Evolutionary conservation across 2,888 invertebrate genomes (phyloP), one percentile per base, ranked within the genome.

Genomic region (Eremobia ochroleuca): DNA sequence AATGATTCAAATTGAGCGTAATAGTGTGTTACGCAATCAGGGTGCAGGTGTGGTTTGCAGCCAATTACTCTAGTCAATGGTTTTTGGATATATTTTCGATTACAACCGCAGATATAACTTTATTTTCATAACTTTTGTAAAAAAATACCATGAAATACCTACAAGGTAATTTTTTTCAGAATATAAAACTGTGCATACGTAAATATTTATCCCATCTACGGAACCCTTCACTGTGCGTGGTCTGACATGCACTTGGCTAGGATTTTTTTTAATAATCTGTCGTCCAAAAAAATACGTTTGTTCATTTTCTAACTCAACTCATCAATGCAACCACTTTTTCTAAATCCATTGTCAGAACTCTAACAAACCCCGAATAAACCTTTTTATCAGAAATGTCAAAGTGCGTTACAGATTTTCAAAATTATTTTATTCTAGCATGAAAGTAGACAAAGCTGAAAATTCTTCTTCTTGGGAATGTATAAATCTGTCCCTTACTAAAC

Each of bases 331-430:
- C 9, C 18, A 31, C 8, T 34, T 28, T 59, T 40, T 8, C 21
- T 18, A 21, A 55, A 28, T 18, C 2, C 2, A 13, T 34, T 5
- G 21, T 18, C 31, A 31, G 6, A 66, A 76, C 43, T 34, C 0
- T 25, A 65, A 65, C 55, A 77, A 67, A 69, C 68, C 58, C n/a
- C 34, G 43, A 28, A 15, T 37, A 74, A 49, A 70, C 25, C 28
- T 52, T 49, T 28, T 18, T 5, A 28, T 9, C 5, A 9, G 28
- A 34, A 68, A 76, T 77, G 83, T 85, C 86, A 85, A 67, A 73
- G 15, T n/a, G 66, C 62, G 73, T 76, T 82, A 43, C 85, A 85
- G 37, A 34, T 1, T 21, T 0, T 0, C 0, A 25, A 49, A 46
- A 25, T 1, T 37, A 13, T 2, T 40, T 0, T 13, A 3, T 4